Base-by-base conservation (phyloP, 1,140 invertebrate species). In the Hylaeus anthracinus region DNA sequence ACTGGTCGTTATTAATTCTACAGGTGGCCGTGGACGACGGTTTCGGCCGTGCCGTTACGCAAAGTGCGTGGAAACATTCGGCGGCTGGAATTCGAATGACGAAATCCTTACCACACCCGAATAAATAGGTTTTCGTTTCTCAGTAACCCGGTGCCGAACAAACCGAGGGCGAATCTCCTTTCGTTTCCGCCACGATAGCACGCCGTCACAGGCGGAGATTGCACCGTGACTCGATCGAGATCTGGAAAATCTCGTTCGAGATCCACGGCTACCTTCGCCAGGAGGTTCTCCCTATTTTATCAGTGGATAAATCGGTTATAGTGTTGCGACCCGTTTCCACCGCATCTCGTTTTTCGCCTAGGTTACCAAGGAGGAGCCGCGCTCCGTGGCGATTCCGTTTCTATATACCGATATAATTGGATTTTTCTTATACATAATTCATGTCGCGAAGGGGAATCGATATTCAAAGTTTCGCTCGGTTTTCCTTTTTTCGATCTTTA, bases 1-100 rank as follows among this genome's bases (percentile, higher is more conserved):
- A 76, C 77, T 61, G 45, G 55, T 85, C 81, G 85, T 86, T 86
- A 85, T 85, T 88, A 86, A 86, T 88, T 88, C 85, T 78, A 88
- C 86, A 88, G 86, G 86, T 88, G 86, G 86, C 73, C 69, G 76
- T 74, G 45, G 51, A 64, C 72, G 73, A 66, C 15, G 58, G 66
- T 77, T 67, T 77, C 77, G 69, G 37, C 6, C 72, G 72, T 37
- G 15, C 8, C 14, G 76, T 2, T 37, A 72, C 5, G 48, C 51
- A 79, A 45, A 66, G 10, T 73, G 61, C 77, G 71, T 56, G 77
- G 41, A 65, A 26, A 73, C 65, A 72, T 79, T 58, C 41, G 43
- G 15, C 53, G 66, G 9, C 2, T 12, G 43, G 9, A 12, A 9
- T 69, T 45, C 45, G 5, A 3, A 15, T 37, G 26, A 26, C 26